Percentiles rank a stretch among this genome's conserved stretches.
Evolutionary conservation across 2,797 vertebrate genomes (phyloP).

Genomic region (Kryptolebias ocellatus): DNA sequence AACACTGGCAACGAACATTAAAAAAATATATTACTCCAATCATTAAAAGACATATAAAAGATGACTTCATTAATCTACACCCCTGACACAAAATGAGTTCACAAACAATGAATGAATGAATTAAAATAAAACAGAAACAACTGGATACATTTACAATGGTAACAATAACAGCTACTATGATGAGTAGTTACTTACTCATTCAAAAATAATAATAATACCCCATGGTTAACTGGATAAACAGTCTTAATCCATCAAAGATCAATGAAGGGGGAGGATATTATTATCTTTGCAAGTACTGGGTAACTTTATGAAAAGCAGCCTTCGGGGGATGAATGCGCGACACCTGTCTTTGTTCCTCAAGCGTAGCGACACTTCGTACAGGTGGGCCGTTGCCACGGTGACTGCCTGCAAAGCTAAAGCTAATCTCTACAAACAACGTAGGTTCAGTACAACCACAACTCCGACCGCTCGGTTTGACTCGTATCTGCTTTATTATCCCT

Average conservation of each 20-base stretch:
- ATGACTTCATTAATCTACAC: too few species aligned
- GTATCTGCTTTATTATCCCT: constrained; percentile 2
- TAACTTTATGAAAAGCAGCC: constrained; percentile 18
- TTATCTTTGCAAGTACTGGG: constrained; percentile 6
- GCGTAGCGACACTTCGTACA: neutral
- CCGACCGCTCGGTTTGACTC: rapidly evolving
- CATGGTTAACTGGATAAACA: constrained; percentile 61
- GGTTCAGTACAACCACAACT: neutral
- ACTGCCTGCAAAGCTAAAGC: neutral
- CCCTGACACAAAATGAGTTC: too few species aligned
- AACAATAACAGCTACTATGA: too few species aligned
- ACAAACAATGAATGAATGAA: neutral
- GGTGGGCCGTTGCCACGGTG: constrained; percentile 1
- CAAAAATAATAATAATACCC: too few species aligned
- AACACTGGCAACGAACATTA: too few species aligned
- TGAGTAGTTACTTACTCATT: too few species aligned
- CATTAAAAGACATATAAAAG: too few species aligned
- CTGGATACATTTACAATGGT: too few species aligned
- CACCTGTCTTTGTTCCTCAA: neutral
- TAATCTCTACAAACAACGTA: neutral
- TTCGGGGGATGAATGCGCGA: neutral
- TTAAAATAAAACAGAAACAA: neutral
- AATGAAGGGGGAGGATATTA: constrained; percentile 17
- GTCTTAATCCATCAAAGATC: constrained; percentile 25
- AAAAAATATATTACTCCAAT: too few species aligned